Percentiles rank a stretch among this genome's conserved stretches.
These are phyloP conservation scores for Pimpla rufipes DNA, from an alignment of 2,888 invertebrate species.

Conservation along the genomic window DNA sequence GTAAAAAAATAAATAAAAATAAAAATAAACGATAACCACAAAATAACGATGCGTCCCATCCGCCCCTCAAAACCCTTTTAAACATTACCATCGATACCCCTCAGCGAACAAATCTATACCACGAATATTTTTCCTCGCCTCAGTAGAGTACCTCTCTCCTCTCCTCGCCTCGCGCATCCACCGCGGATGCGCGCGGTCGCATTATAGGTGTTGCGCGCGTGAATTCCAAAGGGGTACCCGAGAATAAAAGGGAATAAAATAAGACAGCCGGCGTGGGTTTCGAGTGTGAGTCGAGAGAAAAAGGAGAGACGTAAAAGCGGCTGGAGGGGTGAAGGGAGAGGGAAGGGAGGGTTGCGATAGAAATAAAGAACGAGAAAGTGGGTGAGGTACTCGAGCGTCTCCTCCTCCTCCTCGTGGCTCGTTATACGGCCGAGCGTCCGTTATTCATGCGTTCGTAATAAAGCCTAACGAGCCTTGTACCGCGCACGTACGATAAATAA, in stretches of 20 bases:
- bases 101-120: too few species aligned
- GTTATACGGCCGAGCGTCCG: slow-evolving; percentile 58
- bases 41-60: not conserved
- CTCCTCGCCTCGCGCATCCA: too few species aligned
- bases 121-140: not conserved
- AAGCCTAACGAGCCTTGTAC: slow-evolving; percentile 68
- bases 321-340: not conserved
- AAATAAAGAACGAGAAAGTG: slow-evolving; percentile 37
- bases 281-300: not conserved
- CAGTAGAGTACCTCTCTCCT: too few species aligned
- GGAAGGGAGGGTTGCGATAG: too few species aligned
- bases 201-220: not conserved
- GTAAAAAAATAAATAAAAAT: not conserved
- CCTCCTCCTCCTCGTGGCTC: slow-evolving; percentile 44
- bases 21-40: not conserved
- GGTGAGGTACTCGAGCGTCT: slow-evolving; percentile 44
- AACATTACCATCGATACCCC: not conserved
- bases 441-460: slow-evolving; percentile 69
- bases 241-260: slow-evolving; percentile 48
- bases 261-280: slow-evolving; percentile 37
- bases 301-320: not conserved
- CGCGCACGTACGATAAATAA: slow-evolving; percentile 63
- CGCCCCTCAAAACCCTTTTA: not conserved
- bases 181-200: not conserved
- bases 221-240: not conserved